Evolutionary conservation across 2,113 vertebrate genomes (phyloP).

Genomic region (Syrmaticus mikado): DNA sequence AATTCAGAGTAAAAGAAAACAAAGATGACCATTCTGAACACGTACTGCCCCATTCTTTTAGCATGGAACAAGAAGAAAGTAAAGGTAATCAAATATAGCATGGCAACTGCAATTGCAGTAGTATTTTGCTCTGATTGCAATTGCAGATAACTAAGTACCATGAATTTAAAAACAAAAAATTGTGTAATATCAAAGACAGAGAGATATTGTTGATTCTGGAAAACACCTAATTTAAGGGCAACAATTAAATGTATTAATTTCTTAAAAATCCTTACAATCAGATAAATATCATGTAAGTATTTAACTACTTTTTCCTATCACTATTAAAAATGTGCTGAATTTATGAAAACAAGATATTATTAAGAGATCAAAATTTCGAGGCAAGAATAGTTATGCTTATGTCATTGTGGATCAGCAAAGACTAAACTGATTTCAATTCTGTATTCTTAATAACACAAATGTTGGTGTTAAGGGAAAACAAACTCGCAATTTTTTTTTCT

Average conservation of each 20-base stretch:
- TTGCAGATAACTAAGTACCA: not conserved
- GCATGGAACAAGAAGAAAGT: not conserved
- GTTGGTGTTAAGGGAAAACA: not conserved
- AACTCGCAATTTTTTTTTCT: not conserved
- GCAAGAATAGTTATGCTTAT: not conserved
- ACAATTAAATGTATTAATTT: not conserved
- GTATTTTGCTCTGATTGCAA: not conserved
- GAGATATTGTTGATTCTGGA: not conserved
- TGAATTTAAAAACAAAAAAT: not conserved
- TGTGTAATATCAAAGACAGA: not conserved
- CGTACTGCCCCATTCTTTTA: not conserved
- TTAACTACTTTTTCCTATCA: not conserved
- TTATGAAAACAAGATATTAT: not conserved
- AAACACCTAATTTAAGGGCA: not conserved
- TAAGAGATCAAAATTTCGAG: not conserved
- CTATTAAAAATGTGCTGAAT: not conserved
- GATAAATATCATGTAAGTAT: not conserved
- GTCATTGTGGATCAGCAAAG: not conserved
- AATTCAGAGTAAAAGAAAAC: not conserved
- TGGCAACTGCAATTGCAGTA: not conserved
- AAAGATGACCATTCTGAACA: not conserved
- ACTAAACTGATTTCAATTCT: not conserved
- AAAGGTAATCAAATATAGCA: not conserved
- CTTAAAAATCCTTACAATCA: not conserved
- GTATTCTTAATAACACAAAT: not conserved